Evolutionary conservation across 2,113 vertebrate genomes (phyloP), one percentile per base, ranked within the genome.

Genomic region (Galbula dea): DNA sequence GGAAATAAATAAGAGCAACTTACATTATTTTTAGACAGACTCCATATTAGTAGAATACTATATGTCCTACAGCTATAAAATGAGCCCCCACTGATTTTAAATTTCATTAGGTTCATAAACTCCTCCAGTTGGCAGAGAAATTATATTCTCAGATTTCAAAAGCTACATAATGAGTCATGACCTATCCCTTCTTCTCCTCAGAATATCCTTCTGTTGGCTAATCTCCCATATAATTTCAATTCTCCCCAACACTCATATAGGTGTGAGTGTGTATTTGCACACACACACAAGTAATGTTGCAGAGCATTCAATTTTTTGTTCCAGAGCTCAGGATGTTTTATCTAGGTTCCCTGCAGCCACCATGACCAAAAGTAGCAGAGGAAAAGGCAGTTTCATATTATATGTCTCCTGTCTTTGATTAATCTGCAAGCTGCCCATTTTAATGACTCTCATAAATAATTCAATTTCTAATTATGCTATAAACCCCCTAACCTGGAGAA

Each of bases 371-470:
- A 89, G 76, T 88, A 95, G 86, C 84, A 93, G 87, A 97, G 69
- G 75, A 95, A 96, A 93, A 89, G 57, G 82, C 96, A 97, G 97
- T 92, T 97, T 94, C 62, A 72, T 88, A 87, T 97, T 95, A 95
- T 89, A 86, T 65, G 75, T 71, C 71, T 75, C 91, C 93, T 83
- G 77, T 90, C 90, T 97, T 89, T 97, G 97, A 97, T 96, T 97
- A 97, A 98, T 98, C 96, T 94, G 87, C 94, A 97, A 95, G 92
- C 89, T 27, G 66, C 97, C 97, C 95, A 94, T 95, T 96, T 97
- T 98, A 98, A 98, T 96, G 96, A 93, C 72, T 97, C 83, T 97
- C 97, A 98, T 99, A 97, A 98, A 98, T 99, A 98, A 99, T 99
- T 98, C 97, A 98, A 79, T 96, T 98, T 98, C 98, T 99, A 99